Base-by-base conservation (phyloP, 1,140 invertebrate species). In the Globodera ellingtonae region DNA sequence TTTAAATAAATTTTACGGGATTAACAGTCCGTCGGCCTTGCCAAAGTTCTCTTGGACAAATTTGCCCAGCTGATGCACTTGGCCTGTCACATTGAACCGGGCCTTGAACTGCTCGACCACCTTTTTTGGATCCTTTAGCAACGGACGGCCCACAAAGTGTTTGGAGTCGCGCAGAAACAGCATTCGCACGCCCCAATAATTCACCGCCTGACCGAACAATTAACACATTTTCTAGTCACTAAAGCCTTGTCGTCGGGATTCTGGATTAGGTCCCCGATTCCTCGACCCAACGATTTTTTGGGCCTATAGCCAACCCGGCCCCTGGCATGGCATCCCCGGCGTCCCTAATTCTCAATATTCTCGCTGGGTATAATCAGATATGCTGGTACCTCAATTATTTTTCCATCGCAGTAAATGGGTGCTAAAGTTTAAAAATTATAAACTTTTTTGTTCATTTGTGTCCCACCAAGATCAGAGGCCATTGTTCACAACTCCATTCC, bases 91-190 rank as follows among this genome's bases (percentile, higher is more conserved):
- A 52, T 24, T 83, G 77, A 66, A 81, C 69, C 21, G 24, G 21
- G 52, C 35, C 6, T 66, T 66, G 72, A 24, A 62, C 21, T 82
- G 6, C 10, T 47, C 62, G 66, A 56, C n/a, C 71, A 70, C 81
- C 84, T 83, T 66, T 85, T 85, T 83, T 21, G 85, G 81, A 78
- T 83, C 80, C 52, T 79, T 85, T 81, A 92, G 92, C 87, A 94
- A 91, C 85, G 93, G 94, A 92, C 94, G 93, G 88, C 95, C 95
- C 18, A 96, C 94, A 18, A 59, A 59, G 18, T 59, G 93, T 90
- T 96, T 96, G 10, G 94, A 95, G 86, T 96, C 94, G 5, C 73
- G 72, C 21, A 46, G 24, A 46, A 80, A 65, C 47, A 77, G 75
- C 48, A 69, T 44, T 69, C 67, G 52, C 21, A 69, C 67, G 24